phyloP scores from a whole-genome alignment of 1,140 invertebrate genomes.

The Brachionus koreanus region DNA sequence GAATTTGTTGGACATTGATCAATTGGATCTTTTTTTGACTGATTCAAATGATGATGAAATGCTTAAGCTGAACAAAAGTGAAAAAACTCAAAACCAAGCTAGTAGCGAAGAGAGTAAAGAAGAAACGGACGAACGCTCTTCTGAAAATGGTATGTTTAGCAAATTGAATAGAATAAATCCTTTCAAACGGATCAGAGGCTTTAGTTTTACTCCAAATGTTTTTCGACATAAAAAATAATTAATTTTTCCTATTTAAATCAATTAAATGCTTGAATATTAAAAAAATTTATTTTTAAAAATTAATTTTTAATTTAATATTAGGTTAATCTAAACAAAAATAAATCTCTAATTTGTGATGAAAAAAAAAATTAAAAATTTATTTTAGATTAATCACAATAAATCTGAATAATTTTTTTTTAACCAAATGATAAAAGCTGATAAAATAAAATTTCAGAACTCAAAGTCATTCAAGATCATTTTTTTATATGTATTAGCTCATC shows the following conservation, averaged over 20 bases:
- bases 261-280: no score
- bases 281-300: no score
- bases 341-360: no score
- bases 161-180: not conserved
- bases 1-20: not conserved
- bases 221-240: not conserved
- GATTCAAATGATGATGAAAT: not conserved
- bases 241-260: not conserved
- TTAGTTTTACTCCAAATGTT: not conserved
- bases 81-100: not conserved
- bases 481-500: no score
- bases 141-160: not conserved
- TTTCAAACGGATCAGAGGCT: not conserved
- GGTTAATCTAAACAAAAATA: no score
- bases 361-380: no score
- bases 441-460: no score
- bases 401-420: no score
- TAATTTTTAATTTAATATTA: no score
- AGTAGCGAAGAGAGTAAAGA: not conserved
- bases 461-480: no score
- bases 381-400: no score
- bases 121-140: not conserved
- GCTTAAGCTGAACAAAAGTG: not conserved
- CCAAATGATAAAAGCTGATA: no score
- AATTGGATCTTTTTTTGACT: slow-evolving; percentile 18